phyloP scores from a whole-genome alignment of 2,113 vertebrate species.

The Lonchura striata region DNA sequence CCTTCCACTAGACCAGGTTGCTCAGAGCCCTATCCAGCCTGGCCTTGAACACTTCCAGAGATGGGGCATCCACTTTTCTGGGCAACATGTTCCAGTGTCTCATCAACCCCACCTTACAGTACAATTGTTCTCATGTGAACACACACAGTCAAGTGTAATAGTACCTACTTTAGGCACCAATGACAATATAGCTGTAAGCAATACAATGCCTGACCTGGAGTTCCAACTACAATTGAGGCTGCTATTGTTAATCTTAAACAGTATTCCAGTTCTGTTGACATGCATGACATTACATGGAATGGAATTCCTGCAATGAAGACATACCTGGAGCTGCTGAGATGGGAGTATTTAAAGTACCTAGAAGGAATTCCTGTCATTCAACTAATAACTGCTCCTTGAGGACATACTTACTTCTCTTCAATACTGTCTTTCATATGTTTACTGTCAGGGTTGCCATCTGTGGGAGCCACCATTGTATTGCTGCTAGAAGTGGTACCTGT shows the following conservation, averaged over 20 bases:
- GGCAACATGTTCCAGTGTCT: background rate
- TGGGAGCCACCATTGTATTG: conserved; percentile 97
- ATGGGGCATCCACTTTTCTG: background rate
- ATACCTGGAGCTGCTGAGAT: background rate
- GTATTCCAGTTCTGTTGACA: background rate
- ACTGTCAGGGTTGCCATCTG: conserved; percentile 84
- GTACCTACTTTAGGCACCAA: background rate
- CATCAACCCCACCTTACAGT: background rate
- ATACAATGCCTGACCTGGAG: background rate
- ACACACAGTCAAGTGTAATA: background rate
- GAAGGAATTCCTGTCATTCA: background rate
- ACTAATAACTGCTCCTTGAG: background rate
- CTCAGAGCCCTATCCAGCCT: background rate
- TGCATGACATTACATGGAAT: background rate
- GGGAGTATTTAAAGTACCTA: background rate
- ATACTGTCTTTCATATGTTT: conserved; percentile 88
- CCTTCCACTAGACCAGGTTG: background rate
- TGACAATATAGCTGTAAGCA: background rate
- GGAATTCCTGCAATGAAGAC: background rate
- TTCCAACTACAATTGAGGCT: background rate
- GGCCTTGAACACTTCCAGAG: background rate
- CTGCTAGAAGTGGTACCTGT: conserved; percentile 97
- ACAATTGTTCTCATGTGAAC: background rate
- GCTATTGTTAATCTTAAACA: background rate
- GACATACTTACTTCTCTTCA: conserved; percentile 86